phyloP scores from a whole-genome alignment of 2,888 invertebrate genomes.

The Lathronympha strigana region DNA sequence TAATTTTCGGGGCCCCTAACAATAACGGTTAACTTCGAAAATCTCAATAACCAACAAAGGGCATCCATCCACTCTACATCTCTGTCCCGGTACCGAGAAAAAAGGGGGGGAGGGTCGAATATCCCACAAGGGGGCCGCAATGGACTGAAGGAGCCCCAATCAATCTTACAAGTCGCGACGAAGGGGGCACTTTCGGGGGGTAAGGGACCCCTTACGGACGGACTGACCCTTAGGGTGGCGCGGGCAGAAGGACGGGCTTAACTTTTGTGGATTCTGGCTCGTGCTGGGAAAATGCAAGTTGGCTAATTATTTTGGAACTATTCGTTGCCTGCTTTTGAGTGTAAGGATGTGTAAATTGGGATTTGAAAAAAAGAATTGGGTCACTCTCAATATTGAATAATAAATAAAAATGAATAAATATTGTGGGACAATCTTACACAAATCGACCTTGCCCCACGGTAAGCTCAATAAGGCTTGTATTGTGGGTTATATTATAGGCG shows the following conservation, averaged over 20 bases:
- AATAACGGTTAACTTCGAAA: slow-evolving; percentile 6
- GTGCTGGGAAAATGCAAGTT: slow-evolving; percentile 3
- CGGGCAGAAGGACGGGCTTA: slow-evolving; percentile 33
- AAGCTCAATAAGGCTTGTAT: too few species aligned
- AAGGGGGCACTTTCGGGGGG: slow-evolving; percentile 67
- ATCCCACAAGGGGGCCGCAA: slow-evolving; percentile 79
- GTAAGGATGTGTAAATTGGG: not conserved
- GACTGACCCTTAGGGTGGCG: slow-evolving; percentile 77
- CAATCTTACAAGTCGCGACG: slow-evolving; percentile 84
- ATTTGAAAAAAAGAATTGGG: too few species aligned
- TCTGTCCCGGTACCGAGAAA: slow-evolving; percentile 69
- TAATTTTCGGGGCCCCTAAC: not conserved
- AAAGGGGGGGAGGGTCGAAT: slow-evolving; percentile 79
- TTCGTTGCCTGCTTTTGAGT: slow-evolving; percentile 2
- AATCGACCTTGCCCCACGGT: too few species aligned
- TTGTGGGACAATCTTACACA: too few species aligned
- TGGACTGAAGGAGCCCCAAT: slow-evolving; percentile 85
- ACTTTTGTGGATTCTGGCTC: slow-evolving; percentile 37
- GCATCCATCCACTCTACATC: slow-evolving; percentile 68
- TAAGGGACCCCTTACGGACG: slow-evolving; percentile 80
- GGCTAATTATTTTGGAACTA: not conserved
- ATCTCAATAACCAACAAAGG: slow-evolving; percentile 37
- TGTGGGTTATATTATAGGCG: too few species aligned
- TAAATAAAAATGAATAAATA: too few species aligned
- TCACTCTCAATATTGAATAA: too few species aligned